Conservation (phyloP, 2,888 invertebrate species). For the Brachyptera risi region DNA sequence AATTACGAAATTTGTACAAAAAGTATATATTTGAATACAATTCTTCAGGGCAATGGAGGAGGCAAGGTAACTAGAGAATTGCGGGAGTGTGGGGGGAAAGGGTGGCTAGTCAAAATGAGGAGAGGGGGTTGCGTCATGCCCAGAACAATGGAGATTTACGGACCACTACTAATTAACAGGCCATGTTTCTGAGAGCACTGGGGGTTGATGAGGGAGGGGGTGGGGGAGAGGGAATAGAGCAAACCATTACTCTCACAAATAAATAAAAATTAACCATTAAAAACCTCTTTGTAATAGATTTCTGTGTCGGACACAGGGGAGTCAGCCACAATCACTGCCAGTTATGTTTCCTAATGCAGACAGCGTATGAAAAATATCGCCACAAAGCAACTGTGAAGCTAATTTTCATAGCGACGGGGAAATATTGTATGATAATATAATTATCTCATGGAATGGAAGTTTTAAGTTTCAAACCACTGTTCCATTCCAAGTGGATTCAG, state of each 20-base stretch:
- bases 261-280: slow-evolving; percentile 19
- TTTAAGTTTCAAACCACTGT: too few relatives aligned
- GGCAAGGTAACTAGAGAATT: background rate
- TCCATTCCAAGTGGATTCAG: too few relatives aligned
- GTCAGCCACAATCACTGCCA: background rate
- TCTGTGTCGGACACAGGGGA: background rate
- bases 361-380: background rate
- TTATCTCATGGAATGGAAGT: slow-evolving; percentile 26
- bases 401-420: background rate
- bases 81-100: too few relatives aligned
- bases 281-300: slow-evolving; percentile 18
- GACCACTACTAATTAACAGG: slow-evolving; percentile 22
- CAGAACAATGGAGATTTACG: slow-evolving; percentile 26
- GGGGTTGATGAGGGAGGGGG: background rate
- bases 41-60: too few relatives aligned
- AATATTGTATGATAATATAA: slow-evolving; percentile 22
- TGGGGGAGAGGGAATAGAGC: slow-evolving; percentile 2
- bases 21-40: too few relatives aligned
- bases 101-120: too few relatives aligned
- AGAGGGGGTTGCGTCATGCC: slow-evolving; percentile 15
- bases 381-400: too few relatives aligned
- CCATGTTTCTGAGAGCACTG: slow-evolving; percentile 10
- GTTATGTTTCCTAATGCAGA: background rate
- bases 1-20: too few relatives aligned
- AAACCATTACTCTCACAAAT: slow-evolving; percentile 19